These are phyloP conservation scores for Phengaris arion DNA, from an alignment of 2,888 invertebrate species.

Conservation along the genomic window DNA sequence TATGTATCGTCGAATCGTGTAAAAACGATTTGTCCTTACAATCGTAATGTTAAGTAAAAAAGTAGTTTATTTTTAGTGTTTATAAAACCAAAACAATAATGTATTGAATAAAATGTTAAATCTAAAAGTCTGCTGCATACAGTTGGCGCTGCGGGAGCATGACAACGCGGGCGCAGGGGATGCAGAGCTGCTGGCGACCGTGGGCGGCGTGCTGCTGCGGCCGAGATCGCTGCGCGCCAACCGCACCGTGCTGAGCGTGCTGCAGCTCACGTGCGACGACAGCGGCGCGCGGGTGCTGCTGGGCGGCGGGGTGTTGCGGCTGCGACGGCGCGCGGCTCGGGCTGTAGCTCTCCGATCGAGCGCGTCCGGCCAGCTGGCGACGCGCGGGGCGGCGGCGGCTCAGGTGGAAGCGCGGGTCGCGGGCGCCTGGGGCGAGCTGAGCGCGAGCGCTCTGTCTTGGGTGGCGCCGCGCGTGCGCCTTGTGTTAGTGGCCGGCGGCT, in stretches of 20 bases:
- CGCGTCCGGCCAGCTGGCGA: conserved; percentile 44
- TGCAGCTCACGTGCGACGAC: conserved; percentile 36
- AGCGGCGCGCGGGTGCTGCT: conserved; percentile 37
- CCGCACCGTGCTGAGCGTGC: conserved; percentile 55
- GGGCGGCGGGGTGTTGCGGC: conserved; percentile 40
- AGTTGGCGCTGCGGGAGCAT: neutral
- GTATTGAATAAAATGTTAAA: too few relatives aligned
- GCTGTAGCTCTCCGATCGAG: conserved; percentile 44
- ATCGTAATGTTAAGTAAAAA: too few relatives aligned
- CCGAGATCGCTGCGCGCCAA: conserved; percentile 60
- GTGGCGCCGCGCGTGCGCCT: conserved; percentile 49
- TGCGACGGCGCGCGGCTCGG: conserved; percentile 38
- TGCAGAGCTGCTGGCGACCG: neutral
- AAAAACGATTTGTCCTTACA: too few relatives aligned
- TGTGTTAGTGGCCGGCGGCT: conserved; percentile 52
- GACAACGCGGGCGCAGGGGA: neutral
- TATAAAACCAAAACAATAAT: too few relatives aligned
- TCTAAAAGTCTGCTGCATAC: too few relatives aligned
- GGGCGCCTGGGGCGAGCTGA: conserved; percentile 35
- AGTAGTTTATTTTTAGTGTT: too few relatives aligned
- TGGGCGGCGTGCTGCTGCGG: conserved; percentile 45
- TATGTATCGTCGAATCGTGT: too few relatives aligned
- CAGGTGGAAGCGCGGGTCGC: conserved; percentile 35
- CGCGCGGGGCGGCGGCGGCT: conserved; percentile 40
- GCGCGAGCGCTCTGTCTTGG: conserved; percentile 36